A percentile compares a stretch with the other conserved stretches of the same genome.
phyloP scores from a whole-genome alignment of 2,113 vertebrate species.

The Planiliza haematocheilus region DNA sequence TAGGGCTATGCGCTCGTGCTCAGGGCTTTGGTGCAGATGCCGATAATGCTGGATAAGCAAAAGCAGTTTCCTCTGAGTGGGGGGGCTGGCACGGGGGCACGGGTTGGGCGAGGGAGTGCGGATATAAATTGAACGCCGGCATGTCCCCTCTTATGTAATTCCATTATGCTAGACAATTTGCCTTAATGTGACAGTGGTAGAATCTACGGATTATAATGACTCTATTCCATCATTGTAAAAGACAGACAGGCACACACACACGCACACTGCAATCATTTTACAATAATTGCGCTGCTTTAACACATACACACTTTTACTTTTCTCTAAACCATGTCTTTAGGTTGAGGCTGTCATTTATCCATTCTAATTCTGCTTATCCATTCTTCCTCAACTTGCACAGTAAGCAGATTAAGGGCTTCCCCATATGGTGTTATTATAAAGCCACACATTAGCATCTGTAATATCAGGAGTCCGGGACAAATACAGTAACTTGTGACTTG shows the following conservation, averaged over 20 bases:
- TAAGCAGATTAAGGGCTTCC: constrained; percentile 9
- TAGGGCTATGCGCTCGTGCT: constrained; percentile 67
- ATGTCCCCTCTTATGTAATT: constrained; percentile 78
- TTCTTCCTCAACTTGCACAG: not conserved
- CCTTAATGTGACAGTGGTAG: constrained; percentile 73
- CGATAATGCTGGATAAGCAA: constrained; percentile 80
- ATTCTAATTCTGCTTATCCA: not conserved
- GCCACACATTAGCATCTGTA: constrained; percentile 5
- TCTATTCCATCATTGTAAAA: constrained; percentile 68
- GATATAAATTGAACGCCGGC: constrained; percentile 69
- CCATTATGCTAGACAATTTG: constrained; percentile 79
- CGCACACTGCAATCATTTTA: constrained; percentile 45
- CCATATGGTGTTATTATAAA: constrained; percentile 9
- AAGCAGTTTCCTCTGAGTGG: constrained; percentile 60
- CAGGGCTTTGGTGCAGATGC: constrained; percentile 70
- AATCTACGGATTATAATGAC: constrained; percentile 77
- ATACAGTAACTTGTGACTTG: not conserved
- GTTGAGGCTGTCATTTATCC: not conserved
- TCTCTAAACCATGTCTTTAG: constrained; percentile 5
- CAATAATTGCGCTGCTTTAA: constrained; percentile 37
- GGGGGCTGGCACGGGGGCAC: constrained; percentile 33
- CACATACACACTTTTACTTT: constrained; percentile 17
- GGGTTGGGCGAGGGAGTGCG: constrained; percentile 23
- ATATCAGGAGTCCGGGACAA: not conserved
- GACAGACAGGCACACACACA: constrained; percentile 2